Conservation (phyloP, 2,888 invertebrate genomes). For the Nomada goodeniana region DNA sequence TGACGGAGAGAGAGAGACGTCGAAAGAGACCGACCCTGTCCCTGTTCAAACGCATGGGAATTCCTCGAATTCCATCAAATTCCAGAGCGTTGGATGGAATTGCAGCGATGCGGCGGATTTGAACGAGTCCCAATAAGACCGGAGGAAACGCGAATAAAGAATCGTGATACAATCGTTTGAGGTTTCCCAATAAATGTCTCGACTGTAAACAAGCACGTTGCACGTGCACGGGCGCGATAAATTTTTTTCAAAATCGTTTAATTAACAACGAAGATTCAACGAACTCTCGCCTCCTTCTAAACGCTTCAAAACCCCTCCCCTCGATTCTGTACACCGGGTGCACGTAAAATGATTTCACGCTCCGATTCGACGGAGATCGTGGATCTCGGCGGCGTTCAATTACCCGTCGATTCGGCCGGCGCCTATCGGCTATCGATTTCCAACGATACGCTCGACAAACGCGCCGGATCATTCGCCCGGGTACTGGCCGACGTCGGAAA, state of each 20-base stretch:
- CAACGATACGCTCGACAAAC: slow-evolving; percentile 43
- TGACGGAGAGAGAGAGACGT: no score
- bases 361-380: slow-evolving; percentile 34
- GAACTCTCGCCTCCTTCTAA: no score
- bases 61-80: neutral
- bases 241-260: no score
- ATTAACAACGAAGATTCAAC: no score
- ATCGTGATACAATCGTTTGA: neutral
- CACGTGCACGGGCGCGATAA: no score
- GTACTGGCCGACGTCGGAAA: slow-evolving; percentile 49
- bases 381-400: slow-evolving; percentile 18
- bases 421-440: slow-evolving; percentile 62
- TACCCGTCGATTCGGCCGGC: slow-evolving; percentile 39
- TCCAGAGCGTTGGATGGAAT: slow-evolving; percentile 10
- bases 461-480: slow-evolving; percentile 38
- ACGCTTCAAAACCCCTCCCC: no score
- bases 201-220: no score
- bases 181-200: no score
- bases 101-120: slow-evolving; percentile 1
- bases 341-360: slow-evolving; percentile 26
- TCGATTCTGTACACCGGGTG: no score
- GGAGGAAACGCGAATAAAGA: slow-evolving; percentile 1
- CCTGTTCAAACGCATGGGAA: neutral
- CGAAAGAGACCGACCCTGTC: neutral
- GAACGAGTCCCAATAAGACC: slow-evolving; percentile 6